Evolutionary conservation across 2,888 invertebrate species (phyloP).

Genomic region (Thereva nobilitata): DNA sequence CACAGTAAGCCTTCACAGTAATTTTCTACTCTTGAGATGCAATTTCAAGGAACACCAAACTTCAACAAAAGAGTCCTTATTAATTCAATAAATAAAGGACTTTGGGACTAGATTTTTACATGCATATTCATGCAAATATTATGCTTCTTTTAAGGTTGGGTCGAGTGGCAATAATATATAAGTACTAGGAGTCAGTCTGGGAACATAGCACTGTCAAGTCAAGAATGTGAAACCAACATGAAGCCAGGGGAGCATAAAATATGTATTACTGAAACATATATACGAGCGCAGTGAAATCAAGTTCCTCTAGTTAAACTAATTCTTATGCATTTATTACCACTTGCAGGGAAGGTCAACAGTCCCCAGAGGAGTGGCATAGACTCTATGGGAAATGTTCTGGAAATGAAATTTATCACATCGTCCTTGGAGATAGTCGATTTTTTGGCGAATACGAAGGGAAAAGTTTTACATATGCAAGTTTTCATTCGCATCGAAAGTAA

Average conservation of each 20-base stretch:
- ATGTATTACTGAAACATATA: conserved; percentile 1
- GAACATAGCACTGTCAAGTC: too few relatives aligned
- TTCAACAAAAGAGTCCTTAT: too few relatives aligned
- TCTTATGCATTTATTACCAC: conserved; percentile 18
- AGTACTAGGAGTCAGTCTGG: too few relatives aligned
- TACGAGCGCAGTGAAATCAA: neutral
- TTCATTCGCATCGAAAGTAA: conserved; percentile 97
- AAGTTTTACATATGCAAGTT: conserved; percentile 99
- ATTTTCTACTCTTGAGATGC: too few relatives aligned
- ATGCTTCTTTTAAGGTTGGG: too few relatives aligned
- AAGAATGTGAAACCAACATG: neutral
- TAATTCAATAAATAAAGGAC: too few relatives aligned
- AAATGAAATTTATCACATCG: conserved; percentile 98
- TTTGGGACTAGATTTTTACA: too few relatives aligned
- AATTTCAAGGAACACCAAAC: too few relatives aligned
- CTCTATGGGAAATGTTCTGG: conserved; percentile 98
- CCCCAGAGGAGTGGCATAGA: conserved; percentile 95
- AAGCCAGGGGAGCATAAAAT: neutral
- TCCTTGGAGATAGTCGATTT: conserved; percentile 91
- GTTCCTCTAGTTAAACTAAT: neutral
- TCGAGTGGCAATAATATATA: too few relatives aligned
- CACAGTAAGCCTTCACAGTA: too few relatives aligned
- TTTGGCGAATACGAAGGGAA: conserved; percentile 99
- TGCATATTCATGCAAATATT: too few relatives aligned
- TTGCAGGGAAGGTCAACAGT: conserved; percentile 57